These are phyloP conservation scores for Malacoraja senta DNA, from an alignment of 2,797 vertebrate species.

Conservation along the genomic window DNA sequence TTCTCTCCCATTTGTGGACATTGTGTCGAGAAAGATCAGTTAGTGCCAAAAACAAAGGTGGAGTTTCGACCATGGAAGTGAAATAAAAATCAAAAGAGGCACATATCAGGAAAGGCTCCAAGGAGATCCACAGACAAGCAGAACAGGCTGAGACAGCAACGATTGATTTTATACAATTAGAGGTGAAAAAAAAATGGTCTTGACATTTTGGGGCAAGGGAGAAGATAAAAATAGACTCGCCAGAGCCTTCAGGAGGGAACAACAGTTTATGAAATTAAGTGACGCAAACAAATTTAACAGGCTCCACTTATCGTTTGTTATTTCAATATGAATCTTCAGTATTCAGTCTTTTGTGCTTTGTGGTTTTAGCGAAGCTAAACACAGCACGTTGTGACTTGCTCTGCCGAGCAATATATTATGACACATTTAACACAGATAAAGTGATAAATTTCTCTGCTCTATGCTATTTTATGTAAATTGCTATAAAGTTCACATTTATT, in stretches of 20 bases:
- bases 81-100: background rate
- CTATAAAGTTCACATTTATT: background rate
- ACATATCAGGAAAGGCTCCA: background rate
- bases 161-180: background rate
- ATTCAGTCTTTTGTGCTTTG: background rate
- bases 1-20: background rate
- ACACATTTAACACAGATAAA: background rate
- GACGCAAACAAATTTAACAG: too few species aligned
- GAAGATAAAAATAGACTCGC: background rate
- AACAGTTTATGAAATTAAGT: background rate
- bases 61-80: background rate
- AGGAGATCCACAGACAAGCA: background rate
- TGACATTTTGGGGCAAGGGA: background rate
- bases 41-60: background rate
- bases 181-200: background rate
- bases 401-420: background rate
- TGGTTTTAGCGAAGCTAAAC: background rate
- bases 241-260: background rate
- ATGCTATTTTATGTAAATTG: background rate
- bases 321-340: background rate
- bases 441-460: background rate
- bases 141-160: background rate
- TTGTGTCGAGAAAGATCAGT: background rate
- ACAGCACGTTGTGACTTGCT: background rate
- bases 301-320: background rate